Percentiles rank a stretch among this genome's conserved stretches.
These are phyloP conservation scores for Frankliniella fusca DNA, from an alignment of 2,888 invertebrate species.

Conservation along the genomic window DNA sequence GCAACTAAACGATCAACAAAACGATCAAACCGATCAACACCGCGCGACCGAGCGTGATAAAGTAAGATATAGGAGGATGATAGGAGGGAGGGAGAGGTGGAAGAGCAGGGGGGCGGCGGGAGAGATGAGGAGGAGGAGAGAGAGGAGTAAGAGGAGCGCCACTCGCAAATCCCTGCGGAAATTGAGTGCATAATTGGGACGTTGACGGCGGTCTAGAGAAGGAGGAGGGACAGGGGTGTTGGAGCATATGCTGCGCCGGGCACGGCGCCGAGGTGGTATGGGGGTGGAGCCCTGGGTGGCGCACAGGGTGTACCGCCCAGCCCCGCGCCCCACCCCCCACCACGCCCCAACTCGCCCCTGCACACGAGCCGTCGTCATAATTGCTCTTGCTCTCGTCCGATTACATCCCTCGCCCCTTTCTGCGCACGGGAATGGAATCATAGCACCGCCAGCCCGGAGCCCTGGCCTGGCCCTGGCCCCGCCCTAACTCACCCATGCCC, in stretches of 20 bases:
- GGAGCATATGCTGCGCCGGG: too few species aligned
- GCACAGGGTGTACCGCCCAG: not conserved
- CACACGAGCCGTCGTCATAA: not conserved
- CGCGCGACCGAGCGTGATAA: too few species aligned
- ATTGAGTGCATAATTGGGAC: conserved; percentile 24
- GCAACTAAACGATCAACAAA: too few species aligned
- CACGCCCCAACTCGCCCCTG: not conserved
- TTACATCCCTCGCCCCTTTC: not conserved
- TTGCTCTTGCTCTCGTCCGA: not conserved
- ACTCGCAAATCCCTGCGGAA: conserved; percentile 15
- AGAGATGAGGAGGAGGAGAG: too few species aligned
- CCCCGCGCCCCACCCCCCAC: not conserved
- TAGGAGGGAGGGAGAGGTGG: too few species aligned
- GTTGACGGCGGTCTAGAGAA: not conserved
- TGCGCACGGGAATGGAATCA: not conserved
- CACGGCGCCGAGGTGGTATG: not conserved
- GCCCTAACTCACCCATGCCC: too few species aligned
- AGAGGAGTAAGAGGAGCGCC: not conserved
- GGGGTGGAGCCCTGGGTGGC: not conserved
- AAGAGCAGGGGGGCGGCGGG: too few species aligned
- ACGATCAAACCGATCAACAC: too few species aligned
- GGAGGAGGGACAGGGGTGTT: not conserved
- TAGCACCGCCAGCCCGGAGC: not conserved
- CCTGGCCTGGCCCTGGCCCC: too few species aligned
- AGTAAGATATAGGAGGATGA: too few species aligned